Evolutionary conservation across 2,888 invertebrate genomes (phyloP).

Genomic region (Agriopis aurantiaria): DNA sequence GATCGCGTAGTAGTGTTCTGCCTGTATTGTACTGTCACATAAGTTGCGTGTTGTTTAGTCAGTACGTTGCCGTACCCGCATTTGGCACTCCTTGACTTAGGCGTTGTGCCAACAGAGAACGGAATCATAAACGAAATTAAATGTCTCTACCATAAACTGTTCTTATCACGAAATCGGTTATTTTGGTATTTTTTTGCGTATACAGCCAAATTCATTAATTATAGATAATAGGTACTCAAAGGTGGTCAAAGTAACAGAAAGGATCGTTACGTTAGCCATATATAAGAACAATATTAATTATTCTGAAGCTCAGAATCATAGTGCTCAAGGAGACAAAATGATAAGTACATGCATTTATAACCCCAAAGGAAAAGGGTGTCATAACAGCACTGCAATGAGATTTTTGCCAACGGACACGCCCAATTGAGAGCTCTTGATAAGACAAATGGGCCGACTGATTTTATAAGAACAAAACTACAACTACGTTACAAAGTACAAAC

Average conservation of each 20-base stretch:
- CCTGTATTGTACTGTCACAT: conserved; percentile 43
- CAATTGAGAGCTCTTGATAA: conserved; percentile 42
- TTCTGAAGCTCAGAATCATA: too few relatives aligned
- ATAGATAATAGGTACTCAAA: neutral
- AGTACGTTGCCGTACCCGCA: conserved; percentile 45
- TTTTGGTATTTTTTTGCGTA: conserved; percentile 46
- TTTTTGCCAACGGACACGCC: conserved; percentile 30
- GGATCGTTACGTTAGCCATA: too few relatives aligned
- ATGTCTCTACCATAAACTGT: conserved; percentile 50
- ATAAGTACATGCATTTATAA: neutral
- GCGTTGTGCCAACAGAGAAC: conserved; percentile 58
- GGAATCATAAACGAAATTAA: conserved; percentile 49
- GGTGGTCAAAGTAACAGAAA: too few relatives aligned
- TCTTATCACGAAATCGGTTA: conserved; percentile 53
- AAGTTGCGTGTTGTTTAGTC: conserved; percentile 50
- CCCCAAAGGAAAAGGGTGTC: conserved; percentile 31
- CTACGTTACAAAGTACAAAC: conserved; percentile 30
- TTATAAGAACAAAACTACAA: conserved; percentile 37
- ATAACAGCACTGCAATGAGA: conserved; percentile 27
- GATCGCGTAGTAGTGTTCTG: neutral
- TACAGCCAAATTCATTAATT: neutral
- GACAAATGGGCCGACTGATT: conserved; percentile 39
- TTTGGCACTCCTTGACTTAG: conserved; percentile 63
- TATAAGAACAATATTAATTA: too few relatives aligned
- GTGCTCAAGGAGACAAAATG: neutral